A percentile compares a stretch with the other conserved stretches of the same genome.
Conservation (phyloP, 2,888 invertebrate species). For the Cancer borealis region DNA sequence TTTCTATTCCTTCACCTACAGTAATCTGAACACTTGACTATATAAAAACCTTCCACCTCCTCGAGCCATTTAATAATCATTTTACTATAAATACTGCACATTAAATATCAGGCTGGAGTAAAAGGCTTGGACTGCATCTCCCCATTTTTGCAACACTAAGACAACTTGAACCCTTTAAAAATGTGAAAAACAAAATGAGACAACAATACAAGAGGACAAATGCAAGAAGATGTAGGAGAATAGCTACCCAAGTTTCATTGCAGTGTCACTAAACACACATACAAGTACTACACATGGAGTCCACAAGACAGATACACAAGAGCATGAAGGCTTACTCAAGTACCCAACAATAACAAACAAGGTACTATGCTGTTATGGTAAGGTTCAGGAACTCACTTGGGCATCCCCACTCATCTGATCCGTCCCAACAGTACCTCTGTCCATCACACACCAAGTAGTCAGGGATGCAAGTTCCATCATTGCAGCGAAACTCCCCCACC, state of each 20-base stretch:
- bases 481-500: conserved; percentile 70
- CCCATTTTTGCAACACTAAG: background rate
- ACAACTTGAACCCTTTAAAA: background rate
- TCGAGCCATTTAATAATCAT: background rate
- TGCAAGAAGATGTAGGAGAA: background rate
- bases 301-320: background rate
- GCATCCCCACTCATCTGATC: conserved; percentile 71
- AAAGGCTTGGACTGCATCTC: background rate
- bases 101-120: background rate
- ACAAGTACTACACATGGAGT: background rate
- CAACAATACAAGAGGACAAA: background rate
- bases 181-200: background rate
- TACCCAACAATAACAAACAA: background rate
- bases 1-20: too few relatives aligned
- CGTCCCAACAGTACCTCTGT: conserved; percentile 69
- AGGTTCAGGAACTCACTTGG: background rate
- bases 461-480: conserved; percentile 73
- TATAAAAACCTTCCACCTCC: too few relatives aligned
- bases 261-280: background rate
- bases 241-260: background rate
- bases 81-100: background rate
- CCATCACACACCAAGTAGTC: conserved; percentile 69
- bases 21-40: too few relatives aligned
- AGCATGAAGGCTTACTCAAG: background rate
- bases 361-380: background rate